Evolutionary conservation across 2,113 vertebrate genomes (phyloP), one percentile per base, ranked within the genome.

Genomic region (Callaeas wilsoni): DNA sequence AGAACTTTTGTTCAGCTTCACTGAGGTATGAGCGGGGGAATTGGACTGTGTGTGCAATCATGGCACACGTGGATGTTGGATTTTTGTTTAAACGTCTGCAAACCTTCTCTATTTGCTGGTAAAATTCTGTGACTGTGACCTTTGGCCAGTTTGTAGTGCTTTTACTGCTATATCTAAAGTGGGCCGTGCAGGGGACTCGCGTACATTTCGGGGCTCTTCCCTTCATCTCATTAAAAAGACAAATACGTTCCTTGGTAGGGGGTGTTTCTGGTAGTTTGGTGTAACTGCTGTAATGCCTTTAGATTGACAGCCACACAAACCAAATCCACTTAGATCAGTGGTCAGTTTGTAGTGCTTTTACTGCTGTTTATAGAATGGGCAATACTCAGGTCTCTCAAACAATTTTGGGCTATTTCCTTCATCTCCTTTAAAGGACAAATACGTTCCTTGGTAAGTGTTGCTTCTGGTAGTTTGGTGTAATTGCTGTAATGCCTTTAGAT

Each of bases 41-140:
- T 1, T 39, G 27, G 37, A 8, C 39, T 37, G 13, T 33, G 50
- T n/a, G 14, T n/a, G 56, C 59, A 53, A 0, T 49, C 8, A 4
- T 25, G 65, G 62, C n/a, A 26, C 22, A 13, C 5, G 0, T 5
- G 16, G 9, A 27, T 55, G 27, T 37, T 86, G 50, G 19, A 5
- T 63, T 88, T 60, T 37, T 70, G 41, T 74, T 41, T 17, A 47
- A 79, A 17, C 49, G 56, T 21, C 75, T 15, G 10, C 4, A 7
- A 25, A n/a, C 39, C 39, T 69, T 47, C n/a, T 55, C 14, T 63
- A 1, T 68, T 77, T 81, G 32, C 64, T 59, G 70, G 33, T 84
- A 56, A 80, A 84, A 30, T 33, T 4, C 25, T 44, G 33, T 1
- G 57, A 33, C 37, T 52, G 35, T 3, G 69, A 87, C 89, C 87